These are phyloP conservation scores for Thaumetopoea pityocampa DNA, from an alignment of 1,140 invertebrate species.

Conservation along the genomic window DNA sequence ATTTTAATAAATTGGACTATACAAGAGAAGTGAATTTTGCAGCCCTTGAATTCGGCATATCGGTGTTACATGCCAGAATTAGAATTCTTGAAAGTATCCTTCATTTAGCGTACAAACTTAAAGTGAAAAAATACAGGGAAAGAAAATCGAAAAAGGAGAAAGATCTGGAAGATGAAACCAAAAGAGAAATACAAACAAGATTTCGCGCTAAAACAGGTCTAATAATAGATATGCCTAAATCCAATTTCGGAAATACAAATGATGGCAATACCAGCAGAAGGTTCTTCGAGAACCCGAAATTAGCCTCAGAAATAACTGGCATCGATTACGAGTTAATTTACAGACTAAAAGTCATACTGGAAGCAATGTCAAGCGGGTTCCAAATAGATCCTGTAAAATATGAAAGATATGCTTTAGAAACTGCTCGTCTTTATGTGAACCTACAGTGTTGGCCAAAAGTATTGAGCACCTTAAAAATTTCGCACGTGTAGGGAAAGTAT, in stretches of 20 bases:
- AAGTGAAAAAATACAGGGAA: slow-evolving; percentile 35
- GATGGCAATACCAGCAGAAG: slow-evolving; percentile 54
- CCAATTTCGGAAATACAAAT: slow-evolving; percentile 43
- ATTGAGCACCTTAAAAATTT: too few species aligned
- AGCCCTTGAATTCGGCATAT: slow-evolving; percentile 45
- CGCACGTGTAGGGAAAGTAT: too few species aligned
- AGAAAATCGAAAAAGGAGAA: slow-evolving; percentile 6
- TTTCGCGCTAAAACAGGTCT: background rate
- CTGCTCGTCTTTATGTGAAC: slow-evolving; percentile 32
- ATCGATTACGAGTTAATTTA: slow-evolving; percentile 37
- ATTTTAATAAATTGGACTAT: slow-evolving; percentile 46
- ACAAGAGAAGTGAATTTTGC: slow-evolving; percentile 20
- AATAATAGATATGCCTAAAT: slow-evolving; percentile 8
- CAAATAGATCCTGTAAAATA: slow-evolving; percentile 31
- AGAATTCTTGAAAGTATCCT: slow-evolving; percentile 46
- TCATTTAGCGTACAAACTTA: slow-evolving; percentile 41
- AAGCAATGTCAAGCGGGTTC: slow-evolving; percentile 25
- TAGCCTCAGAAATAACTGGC: slow-evolving; percentile 35
- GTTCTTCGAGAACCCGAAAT: slow-evolving; percentile 40
- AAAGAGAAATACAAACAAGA: slow-evolving; percentile 1
- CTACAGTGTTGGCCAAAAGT: slow-evolving; percentile 43
- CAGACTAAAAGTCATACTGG: slow-evolving; percentile 19
- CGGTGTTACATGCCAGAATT: slow-evolving; percentile 47
- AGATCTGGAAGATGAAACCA: slow-evolving; percentile 14
- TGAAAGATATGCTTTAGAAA: slow-evolving; percentile 20